Evolutionary conservation across 2,797 vertebrate genomes (phyloP), one percentile per base, ranked within the genome.

Genomic region (Sebastes matsubarae): DNA sequence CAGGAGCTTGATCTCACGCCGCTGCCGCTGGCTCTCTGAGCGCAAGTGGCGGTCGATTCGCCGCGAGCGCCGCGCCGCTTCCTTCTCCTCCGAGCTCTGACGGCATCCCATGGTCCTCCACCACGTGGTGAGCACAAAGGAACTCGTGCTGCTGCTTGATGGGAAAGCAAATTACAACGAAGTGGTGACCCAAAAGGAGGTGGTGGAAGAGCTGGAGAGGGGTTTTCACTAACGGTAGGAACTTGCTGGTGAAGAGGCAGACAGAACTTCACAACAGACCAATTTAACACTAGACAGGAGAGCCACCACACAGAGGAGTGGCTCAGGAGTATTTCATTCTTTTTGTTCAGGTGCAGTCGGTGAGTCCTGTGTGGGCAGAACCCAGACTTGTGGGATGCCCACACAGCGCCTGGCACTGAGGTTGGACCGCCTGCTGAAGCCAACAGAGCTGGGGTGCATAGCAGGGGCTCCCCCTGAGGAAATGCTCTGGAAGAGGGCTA

Each of bases 31-130:
- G 67, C 99, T 99, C 91, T 99, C 99, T 0, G 99, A 99, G 94
- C 98, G 98, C 95, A 99, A 94, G 96, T 99, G 99, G 88, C 98
- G 97, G 96, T 99, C 99, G 34, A 99, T 99, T 71, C 98, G 96
- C 24, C 99, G 96, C 1, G 99, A 99, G 93, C 98, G 97, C 94
- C 98, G 95, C n/a, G 98, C 99, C 32, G 99, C 99, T 94, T 99
- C 99, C 96, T 99, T 99, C 94, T 99, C 99, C 96, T 99, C 99
- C 58, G 98, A 99, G 95, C 99, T 99, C 96, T 99, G 99, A 94
- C 99, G 97, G 96, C 99, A 99, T 96, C 99, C 99, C 99, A 99
- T 99, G 97, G 96, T 99, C 96, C 88, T 96, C 95, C 92, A 90
- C 91, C 94, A 94, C 92, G 92, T 89, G 91, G 91, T 91, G 30